Base-by-base conservation (phyloP, 2,888 invertebrate species). In the Lamproptera curius region DNA sequence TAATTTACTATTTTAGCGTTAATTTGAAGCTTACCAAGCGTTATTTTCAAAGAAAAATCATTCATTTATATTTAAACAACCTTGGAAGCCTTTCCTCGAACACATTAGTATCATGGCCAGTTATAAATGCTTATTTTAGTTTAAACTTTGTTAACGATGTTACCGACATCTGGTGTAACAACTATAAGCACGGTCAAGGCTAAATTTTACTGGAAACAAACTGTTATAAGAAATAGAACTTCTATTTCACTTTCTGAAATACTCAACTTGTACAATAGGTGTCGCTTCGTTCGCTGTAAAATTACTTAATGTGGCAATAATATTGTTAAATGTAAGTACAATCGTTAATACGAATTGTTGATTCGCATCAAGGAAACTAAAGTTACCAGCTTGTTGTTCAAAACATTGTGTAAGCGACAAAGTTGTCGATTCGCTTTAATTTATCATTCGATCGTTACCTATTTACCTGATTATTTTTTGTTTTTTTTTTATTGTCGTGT, bases 311-410 rank as follows among this genome's bases (percentile, higher is more conserved):
- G 42, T 42, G 40, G 42, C 43, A 48, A 41, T 43, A 50, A 50
- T 57, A 55, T 57, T 54, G 59, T 55, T 57, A 43, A 42, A 23
- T 49, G 50, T 41, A 52, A 48, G 53, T 17, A 28, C 23, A 35
- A 43, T 39, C 4, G 28, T 35, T 14, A 34, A 38, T 20, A 26
- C 20, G 20, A 48, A 43, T 48, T 49, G 59, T 56, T 53, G 57
- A 61, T 62, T 58, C 72, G 69, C 59, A 67, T 71, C 66, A 65
- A 67, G 65, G 62, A 64, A 76, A 79, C 82, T 80, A 78, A 79
- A 86, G 87, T 87, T 87, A 87, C 87, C 87, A 87, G 68, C 70
- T 67, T 67, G 70, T 82, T 83, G 83, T 85, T 87, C 81, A 81
- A 82, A 81, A 74, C 72, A 62, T 83, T 76, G 74, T 65, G 56